A percentile compares a stretch with the other conserved stretches of the same genome.
These are phyloP conservation scores for Picathartes gymnocephalus DNA, from an alignment of 2,113 vertebrate genomes.

Conservation along the genomic window DNA sequence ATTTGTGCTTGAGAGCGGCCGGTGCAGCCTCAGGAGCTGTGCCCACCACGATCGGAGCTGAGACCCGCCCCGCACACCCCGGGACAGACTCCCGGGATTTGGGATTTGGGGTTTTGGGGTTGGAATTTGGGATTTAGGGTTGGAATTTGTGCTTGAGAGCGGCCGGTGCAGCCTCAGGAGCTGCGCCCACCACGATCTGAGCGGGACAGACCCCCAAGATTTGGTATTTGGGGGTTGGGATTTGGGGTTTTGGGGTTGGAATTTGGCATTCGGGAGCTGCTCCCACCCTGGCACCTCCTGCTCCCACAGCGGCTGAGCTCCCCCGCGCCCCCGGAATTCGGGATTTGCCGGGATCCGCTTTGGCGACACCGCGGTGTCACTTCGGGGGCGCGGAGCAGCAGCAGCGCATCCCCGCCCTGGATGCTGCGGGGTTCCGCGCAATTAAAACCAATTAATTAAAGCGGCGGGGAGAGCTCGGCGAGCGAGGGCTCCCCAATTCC, in stretches of 20 bases:
- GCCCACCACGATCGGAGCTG: too few species aligned
- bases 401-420: background rate
- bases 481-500: background rate
- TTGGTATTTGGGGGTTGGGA: background rate
- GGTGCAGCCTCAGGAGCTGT: too few species aligned
- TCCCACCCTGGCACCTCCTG: background rate
- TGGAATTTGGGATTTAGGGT: background rate
- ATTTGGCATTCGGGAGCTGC: background rate
- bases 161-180: too few species aligned
- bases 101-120: background rate
- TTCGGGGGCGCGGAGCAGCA: background rate
- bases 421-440: background rate
- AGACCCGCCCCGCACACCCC: too few species aligned
- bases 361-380: background rate
- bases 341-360: background rate
- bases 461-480: background rate
- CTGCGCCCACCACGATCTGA: background rate
- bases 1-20: background rate
- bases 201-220: background rate
- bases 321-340: background rate
- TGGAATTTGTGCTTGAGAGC: background rate
- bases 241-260: background rate
- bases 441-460: background rate
- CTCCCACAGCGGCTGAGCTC: background rate
- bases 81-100: background rate